Evolutionary conservation across 2,113 vertebrate species (phyloP).

Genomic region (Cyanoliseus patagonus): DNA sequence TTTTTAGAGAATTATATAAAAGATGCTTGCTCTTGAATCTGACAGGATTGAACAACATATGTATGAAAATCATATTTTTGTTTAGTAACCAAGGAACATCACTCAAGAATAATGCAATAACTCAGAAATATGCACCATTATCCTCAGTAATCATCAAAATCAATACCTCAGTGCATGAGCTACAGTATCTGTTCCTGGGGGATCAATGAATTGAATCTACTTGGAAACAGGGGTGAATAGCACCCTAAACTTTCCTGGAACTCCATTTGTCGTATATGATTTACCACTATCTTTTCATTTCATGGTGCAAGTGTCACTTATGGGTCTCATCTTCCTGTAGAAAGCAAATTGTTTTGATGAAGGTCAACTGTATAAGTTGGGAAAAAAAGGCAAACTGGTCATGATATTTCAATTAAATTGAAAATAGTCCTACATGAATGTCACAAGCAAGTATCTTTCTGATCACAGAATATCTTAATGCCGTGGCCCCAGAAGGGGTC

Average conservation of each 20-base stretch:
- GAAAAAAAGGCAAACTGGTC: neutral
- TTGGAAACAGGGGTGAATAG: neutral
- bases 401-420: neutral
- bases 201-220: neutral
- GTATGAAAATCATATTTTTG: neutral
- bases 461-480: neutral
- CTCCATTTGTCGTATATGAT: conserved; percentile 36
- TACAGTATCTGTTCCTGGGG: neutral
- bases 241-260: conserved; percentile 1
- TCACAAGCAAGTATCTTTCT: neutral
- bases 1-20: neutral
- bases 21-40: neutral
- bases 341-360: conserved; percentile 56
- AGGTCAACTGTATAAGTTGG: neutral
- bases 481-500: neutral
- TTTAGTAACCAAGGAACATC: neutral
- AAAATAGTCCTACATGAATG: neutral
- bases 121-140: neutral
- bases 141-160: conserved; percentile 26
- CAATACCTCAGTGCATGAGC: neutral
- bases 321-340: neutral
- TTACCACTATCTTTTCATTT: conserved; percentile 13
- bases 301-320: neutral
- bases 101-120: neutral
- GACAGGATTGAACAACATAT: neutral